Evolutionary conservation across 2,113 vertebrate species (phyloP).

Genomic region (Blennius ocellaris): DNA sequence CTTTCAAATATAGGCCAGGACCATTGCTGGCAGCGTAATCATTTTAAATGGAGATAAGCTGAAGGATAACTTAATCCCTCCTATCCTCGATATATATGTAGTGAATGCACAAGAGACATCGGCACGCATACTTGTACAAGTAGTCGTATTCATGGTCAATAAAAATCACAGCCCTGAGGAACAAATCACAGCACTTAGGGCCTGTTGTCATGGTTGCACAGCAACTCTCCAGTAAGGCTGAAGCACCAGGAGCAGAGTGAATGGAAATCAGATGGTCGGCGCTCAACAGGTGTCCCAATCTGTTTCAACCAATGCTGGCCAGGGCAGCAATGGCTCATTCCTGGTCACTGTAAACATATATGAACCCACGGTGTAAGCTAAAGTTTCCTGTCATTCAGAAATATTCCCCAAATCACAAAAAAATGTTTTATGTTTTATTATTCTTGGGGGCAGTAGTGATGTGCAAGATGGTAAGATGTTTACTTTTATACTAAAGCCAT

Average conservation of each 20-base stretch:
- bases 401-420: neutral
- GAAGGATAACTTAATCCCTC: constrained; percentile 68
- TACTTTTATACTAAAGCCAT: too few relatives aligned
- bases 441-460: neutral
- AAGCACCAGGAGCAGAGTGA: neutral
- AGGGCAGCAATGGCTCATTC: neutral
- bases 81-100: constrained; percentile 30
- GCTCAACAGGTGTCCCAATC: constrained; percentile 35
- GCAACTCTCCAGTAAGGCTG: constrained; percentile 10
- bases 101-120: constrained; percentile 27
- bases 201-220: constrained; percentile 57
- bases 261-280: neutral
- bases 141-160: constrained; percentile 25
- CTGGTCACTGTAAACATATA: constrained; percentile 2
- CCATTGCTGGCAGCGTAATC: constrained; percentile 68
- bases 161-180: neutral
- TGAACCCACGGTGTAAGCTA: constrained; percentile 17
- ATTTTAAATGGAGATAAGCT: constrained; percentile 79
- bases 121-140: constrained; percentile 1
- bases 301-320: constrained; percentile 1
- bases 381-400: neutral
- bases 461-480: too few relatives aligned
- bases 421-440: neutral
- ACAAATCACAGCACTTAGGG: constrained; percentile 1
- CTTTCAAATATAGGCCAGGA: constrained; percentile 77